phyloP scores from a whole-genome alignment of 1,140 invertebrate species.

The Linepithema humile region DNA sequence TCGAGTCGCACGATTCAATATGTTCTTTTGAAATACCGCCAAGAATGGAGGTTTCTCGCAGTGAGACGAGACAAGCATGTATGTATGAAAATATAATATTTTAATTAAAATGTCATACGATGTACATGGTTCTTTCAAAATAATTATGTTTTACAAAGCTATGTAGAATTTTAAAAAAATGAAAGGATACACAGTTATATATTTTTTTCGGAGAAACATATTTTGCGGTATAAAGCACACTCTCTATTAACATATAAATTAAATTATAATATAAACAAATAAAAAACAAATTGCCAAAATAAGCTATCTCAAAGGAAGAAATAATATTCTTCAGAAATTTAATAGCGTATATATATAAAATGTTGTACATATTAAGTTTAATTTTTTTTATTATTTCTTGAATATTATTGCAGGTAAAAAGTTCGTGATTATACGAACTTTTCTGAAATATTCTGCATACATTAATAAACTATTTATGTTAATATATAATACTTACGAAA shows the following conservation, averaged over 20 bases:
- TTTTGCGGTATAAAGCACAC: not conserved
- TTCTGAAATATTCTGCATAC: no score
- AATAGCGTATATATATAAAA: not conserved
- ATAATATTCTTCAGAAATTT: not conserved
- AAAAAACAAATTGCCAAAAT: not conserved
- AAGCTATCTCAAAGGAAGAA: not conserved
- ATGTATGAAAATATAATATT: not conserved
- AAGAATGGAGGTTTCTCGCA: not conserved
- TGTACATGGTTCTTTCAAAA: not conserved
- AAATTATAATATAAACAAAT: not conserved
- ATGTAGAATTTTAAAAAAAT: not conserved
- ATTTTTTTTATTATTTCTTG: not conserved
- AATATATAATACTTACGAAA: not conserved
- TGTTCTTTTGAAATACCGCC: conserved; percentile 1
- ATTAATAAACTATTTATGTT: no score
- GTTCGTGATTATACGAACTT: not conserved
- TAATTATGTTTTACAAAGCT: not conserved
- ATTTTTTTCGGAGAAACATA: not conserved
- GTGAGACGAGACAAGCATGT: not conserved
- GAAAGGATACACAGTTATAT: not conserved
- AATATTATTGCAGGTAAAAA: no score
- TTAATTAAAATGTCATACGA: not conserved
- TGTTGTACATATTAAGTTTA: not conserved
- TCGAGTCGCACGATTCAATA: conserved; percentile 26
- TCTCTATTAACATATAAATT: not conserved